Conservation (phyloP, 2,797 vertebrate genomes). For the Bucorvus abyssinicus region DNA sequence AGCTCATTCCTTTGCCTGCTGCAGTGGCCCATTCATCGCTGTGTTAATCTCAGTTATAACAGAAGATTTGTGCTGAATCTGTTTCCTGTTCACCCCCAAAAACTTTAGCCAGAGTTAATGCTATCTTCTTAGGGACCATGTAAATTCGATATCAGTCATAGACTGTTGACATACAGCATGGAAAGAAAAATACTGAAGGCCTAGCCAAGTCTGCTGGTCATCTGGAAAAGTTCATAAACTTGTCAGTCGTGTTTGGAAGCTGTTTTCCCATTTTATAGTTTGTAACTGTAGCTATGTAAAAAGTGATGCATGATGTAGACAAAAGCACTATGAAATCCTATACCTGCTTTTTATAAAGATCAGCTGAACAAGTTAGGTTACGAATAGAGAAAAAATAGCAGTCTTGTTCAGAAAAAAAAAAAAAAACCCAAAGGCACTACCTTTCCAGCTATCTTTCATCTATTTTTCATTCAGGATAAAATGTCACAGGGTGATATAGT, state of each 20-base stretch:
- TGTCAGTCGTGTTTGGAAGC: neutral
- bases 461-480: constrained; percentile 1
- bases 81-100: neutral
- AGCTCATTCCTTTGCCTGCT: neutral
- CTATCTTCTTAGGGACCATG: neutral
- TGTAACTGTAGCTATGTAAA: neutral
- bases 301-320: neutral
- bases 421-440: neutral
- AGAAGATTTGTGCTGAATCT: neutral
- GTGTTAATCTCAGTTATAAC: neutral
- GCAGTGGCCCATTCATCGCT: neutral
- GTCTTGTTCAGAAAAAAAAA: neutral
- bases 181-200: neutral
- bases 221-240: neutral
- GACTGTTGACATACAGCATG: neutral
- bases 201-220: neutral
- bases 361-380: neutral
- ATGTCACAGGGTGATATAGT: neutral
- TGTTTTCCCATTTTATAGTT: neutral
- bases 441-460: neutral
- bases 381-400: neutral
- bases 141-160: neutral
- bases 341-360: neutral
- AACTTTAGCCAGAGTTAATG: neutral
- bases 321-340: neutral